A percentile compares a stretch with the other conserved stretches of the same genome.
Conservation (phyloP, 2,888 invertebrate genomes). For the Macroteleia sp. region DNA sequence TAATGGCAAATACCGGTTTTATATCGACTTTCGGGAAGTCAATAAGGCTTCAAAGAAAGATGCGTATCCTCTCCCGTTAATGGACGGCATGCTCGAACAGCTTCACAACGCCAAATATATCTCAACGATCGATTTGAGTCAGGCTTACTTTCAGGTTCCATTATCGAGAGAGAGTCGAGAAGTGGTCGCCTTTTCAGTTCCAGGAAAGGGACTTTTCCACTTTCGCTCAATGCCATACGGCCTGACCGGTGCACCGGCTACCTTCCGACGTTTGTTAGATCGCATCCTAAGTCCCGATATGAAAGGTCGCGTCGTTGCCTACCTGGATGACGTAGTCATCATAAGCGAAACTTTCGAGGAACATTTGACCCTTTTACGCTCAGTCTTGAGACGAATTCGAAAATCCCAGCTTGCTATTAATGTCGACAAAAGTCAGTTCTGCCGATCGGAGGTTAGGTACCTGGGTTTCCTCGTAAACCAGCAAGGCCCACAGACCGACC, state of each 20-base stretch:
- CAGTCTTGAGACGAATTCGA: not conserved
- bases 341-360: not conserved
- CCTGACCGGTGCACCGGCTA: not conserved
- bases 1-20: too few species aligned
- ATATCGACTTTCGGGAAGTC: too few species aligned
- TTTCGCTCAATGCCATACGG: not conserved
- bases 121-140: slow-evolving; percentile 63
- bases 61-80: too few species aligned
- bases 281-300: not conserved
- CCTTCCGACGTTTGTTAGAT: not conserved
- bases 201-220: slow-evolving; percentile 45
- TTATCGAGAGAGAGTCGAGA: slow-evolving; percentile 37
- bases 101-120: slow-evolving; percentile 51
- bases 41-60: too few species aligned
- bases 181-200: slow-evolving; percentile 56
- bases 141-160: slow-evolving; percentile 64
- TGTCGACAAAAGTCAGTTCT: not conserved
- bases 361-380: not conserved
- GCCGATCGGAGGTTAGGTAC: not conserved
- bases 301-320: not conserved
- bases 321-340: not conserved
- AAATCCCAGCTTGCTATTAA: not conserved
- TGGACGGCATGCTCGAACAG: slow-evolving; percentile 35
- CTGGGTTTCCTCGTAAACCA: not conserved
- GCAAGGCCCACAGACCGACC: not conserved